Conservation (phyloP, 2,888 invertebrate species). For the Nemapogon koenigi region DNA sequence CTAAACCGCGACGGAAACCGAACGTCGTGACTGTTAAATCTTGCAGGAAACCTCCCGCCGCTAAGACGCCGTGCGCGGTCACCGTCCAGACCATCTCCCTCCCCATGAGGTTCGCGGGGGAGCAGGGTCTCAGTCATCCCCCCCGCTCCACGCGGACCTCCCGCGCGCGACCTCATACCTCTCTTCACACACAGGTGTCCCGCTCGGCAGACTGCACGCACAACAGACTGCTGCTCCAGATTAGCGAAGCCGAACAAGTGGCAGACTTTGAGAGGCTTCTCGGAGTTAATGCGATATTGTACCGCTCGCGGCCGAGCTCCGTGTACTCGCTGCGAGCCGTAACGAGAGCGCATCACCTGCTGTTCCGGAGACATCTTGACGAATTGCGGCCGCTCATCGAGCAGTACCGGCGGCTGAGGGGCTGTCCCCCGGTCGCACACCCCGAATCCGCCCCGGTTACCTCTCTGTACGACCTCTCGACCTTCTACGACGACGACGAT, state of each 20-base stretch:
- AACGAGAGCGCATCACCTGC: constrained; percentile 48
- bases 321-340: constrained; percentile 49
- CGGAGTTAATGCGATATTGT: constrained; percentile 62
- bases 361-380: constrained; percentile 49
- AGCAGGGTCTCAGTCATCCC: too few relatives aligned
- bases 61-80: constrained; percentile 43
- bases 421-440: background rate
- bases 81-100: constrained; percentile 48
- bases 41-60: constrained; percentile 30
- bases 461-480: constrained; percentile 40
- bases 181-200: constrained; percentile 49
- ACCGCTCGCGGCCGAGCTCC: constrained; percentile 43
- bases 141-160: background rate
- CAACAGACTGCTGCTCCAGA: constrained; percentile 59
- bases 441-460: constrained; percentile 22
- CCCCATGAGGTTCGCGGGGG: constrained; percentile 50
- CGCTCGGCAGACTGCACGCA: constrained; percentile 41
- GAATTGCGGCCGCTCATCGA: constrained; percentile 49
- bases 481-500: constrained; percentile 59
- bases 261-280: constrained; percentile 70
- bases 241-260: constrained; percentile 67
- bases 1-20: background rate
- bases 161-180: constrained; percentile 23
- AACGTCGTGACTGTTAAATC: constrained; percentile 34
- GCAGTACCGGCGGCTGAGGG: constrained; percentile 36